Evolutionary conservation across 1,140 invertebrate genomes (phyloP), one percentile per base, ranked within the genome.

Genomic region (Sesamia nonagrioides): DNA sequence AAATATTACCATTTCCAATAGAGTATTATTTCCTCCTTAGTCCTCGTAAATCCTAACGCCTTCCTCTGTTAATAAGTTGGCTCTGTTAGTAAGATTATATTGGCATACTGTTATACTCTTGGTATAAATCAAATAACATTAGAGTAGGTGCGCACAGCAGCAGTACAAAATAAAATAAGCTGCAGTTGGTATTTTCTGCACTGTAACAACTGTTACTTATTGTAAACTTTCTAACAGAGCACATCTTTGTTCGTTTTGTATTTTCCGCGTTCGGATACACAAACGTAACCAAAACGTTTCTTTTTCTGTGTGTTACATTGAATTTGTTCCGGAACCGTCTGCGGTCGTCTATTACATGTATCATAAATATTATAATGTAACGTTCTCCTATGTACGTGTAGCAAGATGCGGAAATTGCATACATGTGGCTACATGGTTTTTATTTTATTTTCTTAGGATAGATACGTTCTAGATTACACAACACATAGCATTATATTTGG

Each of bases 1-100:
- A 45, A 82, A 68, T 63, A 72, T 72, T 61, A 33, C 75, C 61
- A 21, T 77, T 48, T 63, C 50, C n/a, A 52, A 60, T 56, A 40
- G 63, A 78, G 63, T 82, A 77, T 77, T 80, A 80, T 81, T 79
- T 76, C 60, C 27, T 15, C 45, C 35, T 40, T 58, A 15, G 54
- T 18, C 45, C 35, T 33, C 21, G 6, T n/a, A 40, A 11, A 42
- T 17, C 35, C 5, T 63, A 9, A 1, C n/a, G 13, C 6, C 6
- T 27, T 66, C 33, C 33, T 48, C 6, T 33, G 8, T 35, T 60
- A 5, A 2, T 9, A 54, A 54, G 54, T 56, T 56, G 50, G 17
- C n/a, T n/a, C n/a, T n/a, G n/a, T n/a, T n/a, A n/a, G n/a, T n/a
- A n/a, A n/a, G n/a, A n/a, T n/a, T n/a, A n/a, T n/a, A n/a, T n/a